Conservation (phyloP, 2,797 vertebrate species). For the Salarias fasciatus region DNA sequence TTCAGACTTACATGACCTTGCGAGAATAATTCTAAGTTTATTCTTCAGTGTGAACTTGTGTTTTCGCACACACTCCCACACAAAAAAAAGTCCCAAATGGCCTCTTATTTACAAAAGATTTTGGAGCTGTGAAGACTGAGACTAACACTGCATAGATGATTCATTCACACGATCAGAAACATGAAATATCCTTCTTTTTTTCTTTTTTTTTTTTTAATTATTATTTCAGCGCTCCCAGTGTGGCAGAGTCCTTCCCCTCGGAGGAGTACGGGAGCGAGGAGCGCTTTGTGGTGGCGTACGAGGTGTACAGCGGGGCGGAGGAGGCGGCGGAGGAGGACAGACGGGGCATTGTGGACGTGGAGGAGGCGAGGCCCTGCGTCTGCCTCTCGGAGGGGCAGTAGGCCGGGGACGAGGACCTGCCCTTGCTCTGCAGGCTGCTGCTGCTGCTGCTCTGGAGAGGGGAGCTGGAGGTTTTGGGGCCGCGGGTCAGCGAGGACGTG, state of each 20-base stretch:
- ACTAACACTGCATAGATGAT: conserved; percentile 74
- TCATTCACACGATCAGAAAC: conserved; percentile 57
- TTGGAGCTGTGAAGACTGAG: conserved; percentile 60
- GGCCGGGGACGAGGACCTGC: conserved; percentile 87
- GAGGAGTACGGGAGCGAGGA: conserved; percentile 87
- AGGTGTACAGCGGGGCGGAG: conserved; percentile 68
- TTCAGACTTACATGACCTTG: conserved; percentile 41
- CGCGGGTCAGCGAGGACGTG: conserved; percentile 90
- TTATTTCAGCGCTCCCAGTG: conserved; percentile 65
- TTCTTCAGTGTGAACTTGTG: conserved; percentile 31
- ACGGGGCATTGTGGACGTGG: conserved; percentile 80
- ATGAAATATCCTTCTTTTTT: conserved; percentile 30
- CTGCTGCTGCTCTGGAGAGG: conserved; percentile 91
- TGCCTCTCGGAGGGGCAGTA: conserved; percentile 88
- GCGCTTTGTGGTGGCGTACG: conserved; percentile 84
- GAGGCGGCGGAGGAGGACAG: conserved; percentile 73
- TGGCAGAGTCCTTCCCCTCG: conserved; percentile 85
- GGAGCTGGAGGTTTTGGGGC: conserved; percentile 88
- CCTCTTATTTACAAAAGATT: conserved; percentile 65
- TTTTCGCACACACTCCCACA: conserved; percentile 46
- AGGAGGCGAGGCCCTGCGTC: conserved; percentile 82
- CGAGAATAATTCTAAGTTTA: conserved; percentile 39
- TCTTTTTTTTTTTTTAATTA: conserved; percentile 22
- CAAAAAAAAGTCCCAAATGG: conserved; percentile 45
- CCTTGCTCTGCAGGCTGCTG: conserved; percentile 87